Percentiles rank a stretch among this genome's conserved stretches.
Conservation (phyloP, 2,113 vertebrate genomes). For the Leptosomus discolor region DNA sequence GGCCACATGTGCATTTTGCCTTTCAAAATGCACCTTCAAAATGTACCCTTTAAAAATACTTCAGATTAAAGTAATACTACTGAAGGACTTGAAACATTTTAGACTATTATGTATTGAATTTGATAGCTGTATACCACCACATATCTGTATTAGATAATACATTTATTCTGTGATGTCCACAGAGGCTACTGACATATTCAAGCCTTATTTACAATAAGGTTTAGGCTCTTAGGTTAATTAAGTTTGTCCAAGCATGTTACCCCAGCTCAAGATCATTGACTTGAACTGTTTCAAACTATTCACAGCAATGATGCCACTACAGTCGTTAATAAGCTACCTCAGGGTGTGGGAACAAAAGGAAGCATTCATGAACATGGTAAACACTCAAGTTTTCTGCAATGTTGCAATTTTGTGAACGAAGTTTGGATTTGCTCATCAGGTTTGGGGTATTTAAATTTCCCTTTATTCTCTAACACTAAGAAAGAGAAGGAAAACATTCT, state of each 20-base stretch:
- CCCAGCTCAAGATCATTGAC: conserved; percentile 42
- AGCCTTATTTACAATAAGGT: neutral
- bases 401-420: neutral
- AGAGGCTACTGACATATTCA: neutral
- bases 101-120: neutral
- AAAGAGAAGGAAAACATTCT: neutral
- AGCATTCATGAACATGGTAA: neutral
- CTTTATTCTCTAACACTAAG: neutral
- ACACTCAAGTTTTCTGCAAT: neutral
- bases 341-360: neutral
- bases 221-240: neutral
- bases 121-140: neutral
- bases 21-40: neutral
- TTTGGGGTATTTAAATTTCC: neutral
- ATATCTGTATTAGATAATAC: neutral
- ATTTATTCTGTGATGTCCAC: neutral
- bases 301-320: conserved; percentile 13
- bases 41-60: neutral
- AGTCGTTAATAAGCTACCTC: neutral
- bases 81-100: neutral
- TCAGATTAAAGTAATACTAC: neutral
- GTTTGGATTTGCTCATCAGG: neutral
- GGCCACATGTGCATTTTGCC: neutral
- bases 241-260: neutral
- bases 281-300: conserved; percentile 37